Base-by-base conservation (phyloP, 2,888 invertebrate genomes). In the Laothoe populi region DNA sequence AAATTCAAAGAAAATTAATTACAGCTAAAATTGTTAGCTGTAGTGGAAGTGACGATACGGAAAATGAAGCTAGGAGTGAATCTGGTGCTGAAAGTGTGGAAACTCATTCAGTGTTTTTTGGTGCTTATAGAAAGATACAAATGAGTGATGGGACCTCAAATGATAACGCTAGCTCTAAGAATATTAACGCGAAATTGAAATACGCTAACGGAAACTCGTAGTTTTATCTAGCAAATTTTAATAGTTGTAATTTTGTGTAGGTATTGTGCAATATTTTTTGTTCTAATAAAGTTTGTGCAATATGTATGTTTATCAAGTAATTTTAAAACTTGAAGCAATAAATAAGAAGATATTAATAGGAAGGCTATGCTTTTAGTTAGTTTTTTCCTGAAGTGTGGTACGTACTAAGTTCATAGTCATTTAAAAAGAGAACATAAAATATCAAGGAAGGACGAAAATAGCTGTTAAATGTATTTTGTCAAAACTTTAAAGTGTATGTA, bases 31-130 rank as follows among this genome's bases (percentile, higher is more conserved):
- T 88, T 71, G 82, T 93, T 72, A 94, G 95, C 87, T 94, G 95
- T 74, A 95, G 96, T 84, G 96, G 95, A 76, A 96, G 96, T 66
- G 97, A 96, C 66, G 96, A 96, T 79, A 96, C 95, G n/a, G 94
- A 95, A 66, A 95, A 95, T 42, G 97, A 97, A 78, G 97, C 96
- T 8, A 94, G 96, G 67, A 97, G 97, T 88, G 97, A 97, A 88
- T 97, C 97, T 24, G 97, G 97, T 0, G 97, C 96, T 3, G 97
- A 97, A 81, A 97, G 97, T 88, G 93, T 97, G 31, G 97, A 97
- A 77, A 97, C 97, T 0, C 97, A 97, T 87, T 97, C 97, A 3
- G 97, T 97, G 45, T 96, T 97, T 80, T 97, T 97, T 75, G 96
- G 96, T 57, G 96, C 95, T 81, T 95, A 95, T 75, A 90, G 95